Conservation (phyloP, 2,113 vertebrate genomes). For the Fregetta grallaria region DNA sequence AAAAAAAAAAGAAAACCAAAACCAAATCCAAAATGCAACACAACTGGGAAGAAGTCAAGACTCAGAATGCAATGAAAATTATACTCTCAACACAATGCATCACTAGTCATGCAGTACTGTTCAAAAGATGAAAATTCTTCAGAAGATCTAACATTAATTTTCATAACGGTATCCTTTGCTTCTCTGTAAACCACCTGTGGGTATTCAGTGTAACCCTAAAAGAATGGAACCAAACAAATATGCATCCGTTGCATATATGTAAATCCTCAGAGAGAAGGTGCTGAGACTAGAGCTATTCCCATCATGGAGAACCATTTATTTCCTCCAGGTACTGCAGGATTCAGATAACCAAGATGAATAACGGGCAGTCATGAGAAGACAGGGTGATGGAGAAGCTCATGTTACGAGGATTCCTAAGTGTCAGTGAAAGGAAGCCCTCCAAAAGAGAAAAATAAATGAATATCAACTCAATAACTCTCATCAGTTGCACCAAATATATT, state of each 20-base stretch:
- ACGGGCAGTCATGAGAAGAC: neutral
- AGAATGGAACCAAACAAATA: neutral
- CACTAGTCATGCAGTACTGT: neutral
- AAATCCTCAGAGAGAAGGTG: neutral
- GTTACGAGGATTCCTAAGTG: neutral
- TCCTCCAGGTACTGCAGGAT: neutral
- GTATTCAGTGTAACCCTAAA: neutral
- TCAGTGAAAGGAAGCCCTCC: neutral
- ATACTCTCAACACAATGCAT: neutral
- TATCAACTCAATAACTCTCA: neutral
- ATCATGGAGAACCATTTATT: neutral
- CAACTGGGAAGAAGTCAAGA: neutral
- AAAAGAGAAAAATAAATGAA: neutral
- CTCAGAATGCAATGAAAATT: neutral
- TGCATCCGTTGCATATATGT: fast-evolving
- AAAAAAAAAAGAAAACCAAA: neutral
- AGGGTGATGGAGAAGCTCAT: neutral
- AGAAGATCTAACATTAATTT: neutral
- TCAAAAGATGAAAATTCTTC: neutral
- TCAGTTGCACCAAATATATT: neutral
- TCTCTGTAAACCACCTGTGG: neutral
- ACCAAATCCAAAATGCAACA: neutral
- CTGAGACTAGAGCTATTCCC: neutral
- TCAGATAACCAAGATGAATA: neutral
- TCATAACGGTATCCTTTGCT: neutral